Conservation (phyloP, 2,797 vertebrate species). For the Lophotriccus pileatus region DNA sequence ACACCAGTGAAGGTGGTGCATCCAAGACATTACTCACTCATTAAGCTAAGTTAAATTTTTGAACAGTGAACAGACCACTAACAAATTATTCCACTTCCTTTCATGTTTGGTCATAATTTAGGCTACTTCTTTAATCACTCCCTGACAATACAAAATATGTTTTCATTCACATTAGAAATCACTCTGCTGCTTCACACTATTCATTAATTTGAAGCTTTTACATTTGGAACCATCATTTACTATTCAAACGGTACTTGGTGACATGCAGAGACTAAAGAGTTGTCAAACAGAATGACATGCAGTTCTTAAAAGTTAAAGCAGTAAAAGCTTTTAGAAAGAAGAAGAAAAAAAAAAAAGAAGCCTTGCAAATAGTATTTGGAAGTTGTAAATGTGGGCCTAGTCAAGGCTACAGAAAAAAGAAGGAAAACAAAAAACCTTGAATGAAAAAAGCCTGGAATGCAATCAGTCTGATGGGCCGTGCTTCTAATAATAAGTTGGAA, state of each 20-base stretch:
- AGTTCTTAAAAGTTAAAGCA: background rate
- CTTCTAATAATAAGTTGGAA: background rate
- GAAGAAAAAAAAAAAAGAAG: background rate
- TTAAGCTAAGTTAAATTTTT: background rate
- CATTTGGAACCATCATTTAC: background rate
- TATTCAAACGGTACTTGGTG: background rate
- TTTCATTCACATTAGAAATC: background rate
- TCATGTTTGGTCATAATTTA: background rate
- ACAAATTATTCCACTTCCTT: background rate
- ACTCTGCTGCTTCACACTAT: background rate
- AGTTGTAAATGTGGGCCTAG: background rate
- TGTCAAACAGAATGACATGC: slow-evolving; percentile 9
- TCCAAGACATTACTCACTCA: background rate
- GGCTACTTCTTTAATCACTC: background rate
- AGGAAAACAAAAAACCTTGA: background rate
- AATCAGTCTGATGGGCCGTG: background rate
- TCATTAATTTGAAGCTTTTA: background rate
- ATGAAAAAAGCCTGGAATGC: background rate
- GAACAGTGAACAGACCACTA: background rate
- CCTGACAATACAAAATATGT: background rate
- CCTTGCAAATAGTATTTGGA: background rate
- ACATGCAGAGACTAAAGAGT: background rate
- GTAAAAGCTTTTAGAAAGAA: background rate
- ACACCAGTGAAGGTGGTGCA: background rate
- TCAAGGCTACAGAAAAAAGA: background rate